Evolutionary conservation across 2,113 vertebrate species (phyloP).

Genomic region (Gymnarchus niloticus): DNA sequence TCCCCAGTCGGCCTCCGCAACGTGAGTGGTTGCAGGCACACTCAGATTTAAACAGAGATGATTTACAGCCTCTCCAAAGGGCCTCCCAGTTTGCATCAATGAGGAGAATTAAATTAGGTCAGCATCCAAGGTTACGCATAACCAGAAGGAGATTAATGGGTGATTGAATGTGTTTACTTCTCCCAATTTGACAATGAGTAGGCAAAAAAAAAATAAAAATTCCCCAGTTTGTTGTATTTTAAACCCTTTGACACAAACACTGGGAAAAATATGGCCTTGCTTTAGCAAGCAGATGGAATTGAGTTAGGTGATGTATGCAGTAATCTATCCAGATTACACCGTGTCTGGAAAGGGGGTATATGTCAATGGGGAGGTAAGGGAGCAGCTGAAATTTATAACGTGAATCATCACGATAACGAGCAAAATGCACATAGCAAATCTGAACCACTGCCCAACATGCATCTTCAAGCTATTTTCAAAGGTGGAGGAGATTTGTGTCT

Average conservation of each 20-base stretch:
- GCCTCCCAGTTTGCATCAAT: background rate
- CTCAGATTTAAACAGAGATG: background rate
- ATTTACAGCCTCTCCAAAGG: background rate
- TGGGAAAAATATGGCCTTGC: slow-evolving; percentile 26
- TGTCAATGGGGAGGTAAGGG: slow-evolving; percentile 41
- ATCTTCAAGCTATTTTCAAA: slow-evolving; percentile 25
- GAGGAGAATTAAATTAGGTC: background rate
- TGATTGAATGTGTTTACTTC: slow-evolving; percentile 23
- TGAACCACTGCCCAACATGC: slow-evolving; percentile 28
- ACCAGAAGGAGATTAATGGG: slow-evolving; percentile 11
- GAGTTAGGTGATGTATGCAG: slow-evolving; percentile 36
- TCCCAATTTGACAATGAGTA: slow-evolving; percentile 1
- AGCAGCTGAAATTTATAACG: slow-evolving; percentile 41
- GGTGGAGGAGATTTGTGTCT: slow-evolving; percentile 20
- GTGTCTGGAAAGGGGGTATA: slow-evolving; percentile 34
- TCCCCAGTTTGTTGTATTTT: slow-evolving; percentile 6
- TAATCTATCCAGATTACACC: slow-evolving; percentile 30
- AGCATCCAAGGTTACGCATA: slow-evolving; percentile 12
- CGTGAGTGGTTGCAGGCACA: background rate
- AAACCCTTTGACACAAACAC: slow-evolving; percentile 9
- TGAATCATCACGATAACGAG: slow-evolving; percentile 48
- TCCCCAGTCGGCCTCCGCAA: background rate
- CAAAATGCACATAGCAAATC: slow-evolving; percentile 22
- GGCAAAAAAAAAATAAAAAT: background rate
- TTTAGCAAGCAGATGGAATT: slow-evolving; percentile 21